Evolutionary conservation across 1,140 invertebrate genomes (phyloP).

Genomic region (Drosophila pachea): DNA sequence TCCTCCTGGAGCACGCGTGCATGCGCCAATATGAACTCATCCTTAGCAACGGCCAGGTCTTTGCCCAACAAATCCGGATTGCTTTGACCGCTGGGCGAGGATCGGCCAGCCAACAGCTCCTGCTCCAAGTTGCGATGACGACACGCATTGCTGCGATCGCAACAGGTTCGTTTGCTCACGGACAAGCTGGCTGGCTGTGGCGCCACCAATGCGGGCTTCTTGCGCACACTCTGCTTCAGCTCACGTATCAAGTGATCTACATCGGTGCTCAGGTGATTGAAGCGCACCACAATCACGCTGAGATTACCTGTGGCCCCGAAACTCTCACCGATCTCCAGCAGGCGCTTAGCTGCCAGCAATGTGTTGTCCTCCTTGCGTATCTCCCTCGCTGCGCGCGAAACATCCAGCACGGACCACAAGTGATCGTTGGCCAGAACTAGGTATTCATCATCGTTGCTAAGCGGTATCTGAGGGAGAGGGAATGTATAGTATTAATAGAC

Average conservation of each 20-base stretch:
- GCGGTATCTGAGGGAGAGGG: conserved; percentile 75
- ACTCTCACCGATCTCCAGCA: conserved; percentile 90
- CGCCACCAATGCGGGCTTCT: conserved; percentile 74
- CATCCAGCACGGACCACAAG: conserved; percentile 87
- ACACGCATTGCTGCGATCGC: conserved; percentile 82
- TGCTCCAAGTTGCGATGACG: conserved; percentile 79
- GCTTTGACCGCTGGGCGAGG: conserved; percentile 90
- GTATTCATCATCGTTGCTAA: conserved; percentile 90
- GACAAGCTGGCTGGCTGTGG: conserved; percentile 77
- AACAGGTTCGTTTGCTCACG: conserved; percentile 82
- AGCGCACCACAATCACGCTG: conserved; percentile 87
- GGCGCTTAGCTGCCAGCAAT: conserved; percentile 87
- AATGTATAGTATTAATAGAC: not conserved
- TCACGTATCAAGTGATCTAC: conserved; percentile 88
- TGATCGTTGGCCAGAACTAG: conserved; percentile 88
- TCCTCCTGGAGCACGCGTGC: conserved; percentile 80
- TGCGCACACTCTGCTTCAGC: conserved; percentile 84
- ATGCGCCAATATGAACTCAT: conserved; percentile 71
- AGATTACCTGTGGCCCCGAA: conserved; percentile 90
- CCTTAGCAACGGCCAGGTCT: conserved; percentile 41
- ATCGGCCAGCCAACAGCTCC: conserved; percentile 82
- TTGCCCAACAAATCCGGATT: conserved; percentile 81
- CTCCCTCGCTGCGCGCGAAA: conserved; percentile 87
- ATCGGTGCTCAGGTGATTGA: conserved; percentile 83
- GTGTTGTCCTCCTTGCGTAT: conserved; percentile 86